Evolutionary conservation across 2,113 vertebrate species (phyloP).

Genomic region (Varanus komodoensis): DNA sequence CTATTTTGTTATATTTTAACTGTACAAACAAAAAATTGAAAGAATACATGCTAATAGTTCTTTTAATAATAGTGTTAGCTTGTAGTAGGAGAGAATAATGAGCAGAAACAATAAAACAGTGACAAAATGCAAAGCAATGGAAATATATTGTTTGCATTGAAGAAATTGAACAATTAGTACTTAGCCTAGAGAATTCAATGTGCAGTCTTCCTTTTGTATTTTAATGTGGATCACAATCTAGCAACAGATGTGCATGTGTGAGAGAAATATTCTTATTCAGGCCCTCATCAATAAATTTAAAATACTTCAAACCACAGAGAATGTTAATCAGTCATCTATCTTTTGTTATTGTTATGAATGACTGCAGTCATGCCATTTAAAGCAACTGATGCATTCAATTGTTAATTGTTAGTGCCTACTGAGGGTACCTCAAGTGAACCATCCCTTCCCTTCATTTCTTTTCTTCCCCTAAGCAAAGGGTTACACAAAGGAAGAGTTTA

Average conservation of each 20-base stretch:
- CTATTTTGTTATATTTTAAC: not conserved
- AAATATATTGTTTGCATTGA: not conserved
- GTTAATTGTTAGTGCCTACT: conserved; percentile 65
- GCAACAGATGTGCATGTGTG: conserved; percentile 40
- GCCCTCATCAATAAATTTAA: conserved; percentile 42
- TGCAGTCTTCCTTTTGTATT: not conserved
- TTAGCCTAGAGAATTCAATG: not conserved
- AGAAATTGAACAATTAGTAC: conserved; percentile 28
- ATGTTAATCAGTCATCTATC: conserved; percentile 45
- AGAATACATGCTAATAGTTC: not conserved
- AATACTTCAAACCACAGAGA: conserved; percentile 46
- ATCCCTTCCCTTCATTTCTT: conserved; percentile 52
- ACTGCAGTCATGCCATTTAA: conserved; percentile 66
- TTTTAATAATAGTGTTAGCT: not conserved
- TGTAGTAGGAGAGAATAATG: not conserved
- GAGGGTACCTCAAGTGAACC: conserved; percentile 65
- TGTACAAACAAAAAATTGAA: not conserved
- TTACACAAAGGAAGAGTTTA: conserved; percentile 48
- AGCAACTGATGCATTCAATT: conserved; percentile 63
- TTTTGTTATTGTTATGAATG: conserved; percentile 70
- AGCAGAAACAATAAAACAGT: not conserved
- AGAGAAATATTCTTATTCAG: conserved; percentile 49
- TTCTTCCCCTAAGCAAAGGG: conserved; percentile 44
- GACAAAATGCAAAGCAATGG: conserved; percentile 3
- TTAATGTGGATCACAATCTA: conserved; percentile 14